Percentiles rank a stretch among this genome's conserved stretches.
phyloP scores from a whole-genome alignment of 2,797 vertebrate species.

The Sebastes reedi region DNA sequence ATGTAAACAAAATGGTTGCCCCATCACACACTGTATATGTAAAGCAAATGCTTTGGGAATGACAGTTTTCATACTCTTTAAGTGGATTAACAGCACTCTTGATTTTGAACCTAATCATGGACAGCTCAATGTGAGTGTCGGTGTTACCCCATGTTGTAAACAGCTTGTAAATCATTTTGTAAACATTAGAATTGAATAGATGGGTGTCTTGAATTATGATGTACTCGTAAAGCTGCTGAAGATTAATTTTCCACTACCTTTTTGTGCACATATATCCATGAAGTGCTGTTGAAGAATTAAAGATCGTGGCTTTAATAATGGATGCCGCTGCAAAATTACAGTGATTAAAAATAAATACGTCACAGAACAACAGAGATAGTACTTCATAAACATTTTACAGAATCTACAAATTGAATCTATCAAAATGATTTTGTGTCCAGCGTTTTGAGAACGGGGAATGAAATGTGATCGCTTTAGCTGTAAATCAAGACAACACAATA shows the following conservation, averaged over 20 bases:
- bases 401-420: constrained; percentile 77
- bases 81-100: constrained; percentile 51
- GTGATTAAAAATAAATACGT: constrained; percentile 52
- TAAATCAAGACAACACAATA: constrained; percentile 78
- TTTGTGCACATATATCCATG: constrained; percentile 44
- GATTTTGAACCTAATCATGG: constrained; percentile 49
- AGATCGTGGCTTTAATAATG: constrained; percentile 49
- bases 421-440: constrained; percentile 64
- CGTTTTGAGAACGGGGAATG: constrained; percentile 38
- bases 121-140: constrained; percentile 63
- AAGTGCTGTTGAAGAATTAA: constrained; percentile 38
- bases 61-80: constrained; percentile 36
- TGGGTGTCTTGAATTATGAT: constrained; percentile 44
- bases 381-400: constrained; percentile 74
- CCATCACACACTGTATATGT: constrained; percentile 27
- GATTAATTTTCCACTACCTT: constrained; percentile 35
- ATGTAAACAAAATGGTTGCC: constrained; percentile 74
- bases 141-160: constrained; percentile 54
- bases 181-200: constrained; percentile 65
- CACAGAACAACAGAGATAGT: constrained; percentile 76
- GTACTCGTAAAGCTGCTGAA: constrained; percentile 53
- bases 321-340: constrained; percentile 61
- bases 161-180: constrained; percentile 63
- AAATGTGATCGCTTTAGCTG: constrained; percentile 57
- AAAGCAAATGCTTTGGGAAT: constrained; percentile 52